Evolutionary conservation across 2,888 invertebrate species (phyloP), one percentile per base, ranked within the genome.

Genomic region (Orgyia antiqua): DNA sequence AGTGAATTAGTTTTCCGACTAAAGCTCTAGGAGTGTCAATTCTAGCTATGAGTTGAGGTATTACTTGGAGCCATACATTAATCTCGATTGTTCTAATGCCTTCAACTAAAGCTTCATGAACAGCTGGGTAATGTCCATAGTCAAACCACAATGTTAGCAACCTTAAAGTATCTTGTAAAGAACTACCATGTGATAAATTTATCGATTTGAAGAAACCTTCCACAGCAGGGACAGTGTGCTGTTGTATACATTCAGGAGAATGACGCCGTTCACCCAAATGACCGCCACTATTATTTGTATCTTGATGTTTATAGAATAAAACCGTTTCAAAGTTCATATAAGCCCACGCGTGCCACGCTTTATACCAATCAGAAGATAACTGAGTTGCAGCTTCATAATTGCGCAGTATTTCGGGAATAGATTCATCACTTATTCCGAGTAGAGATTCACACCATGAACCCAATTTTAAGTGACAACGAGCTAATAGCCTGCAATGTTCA

Each of bases 51-150:
- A 99, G 86, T 70, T 99, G 99, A 0, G 99, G 99, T 50, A 99
- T 98, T 0, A 99, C 98, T 89, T 99, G 99, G 6, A 99, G 88
- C 99, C 99, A 99, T 2, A 98, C 99, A 61, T 98, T 97, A 39
- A 99, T 96, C 65, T 98, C 97, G 21, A 99, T 97, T 1, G 94
- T 90, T 50, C 95, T 91, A 46, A 99, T 94, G 1, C 98, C 98
- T 52, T 97, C 97, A 0, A 93, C 89, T 20, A 99, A 90, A 0
- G 97, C 97, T 45, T 98, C 97, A 64, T 97, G 94, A 0, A 99
- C 98, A 51, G 96, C 95, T 0, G 93, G 91, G 79, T 94, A 93
- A 45, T 98, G 96, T 0, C 98, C 99, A 64, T 97, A 97, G 67
- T 99, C 99, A 68, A 99, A 99, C 97, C 99, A 99, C 1, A 99